phyloP scores from a whole-genome alignment of 2,797 vertebrate genomes.

The Manis crassicaudata region DNA sequence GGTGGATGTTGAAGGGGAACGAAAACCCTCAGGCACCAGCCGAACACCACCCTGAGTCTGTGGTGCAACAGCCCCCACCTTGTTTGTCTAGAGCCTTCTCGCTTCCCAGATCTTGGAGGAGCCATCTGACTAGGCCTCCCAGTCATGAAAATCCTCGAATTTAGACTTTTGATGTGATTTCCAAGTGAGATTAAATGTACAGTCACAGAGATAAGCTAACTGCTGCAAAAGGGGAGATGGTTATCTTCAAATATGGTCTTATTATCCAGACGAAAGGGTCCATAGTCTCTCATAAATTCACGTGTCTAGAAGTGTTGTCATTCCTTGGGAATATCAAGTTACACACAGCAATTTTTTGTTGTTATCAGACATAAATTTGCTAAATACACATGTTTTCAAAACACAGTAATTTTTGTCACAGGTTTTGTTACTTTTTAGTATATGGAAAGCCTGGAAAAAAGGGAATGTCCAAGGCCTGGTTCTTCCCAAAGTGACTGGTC shows the following conservation, averaged over 20 bases:
- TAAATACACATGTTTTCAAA: background rate
- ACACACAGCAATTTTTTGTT: background rate
- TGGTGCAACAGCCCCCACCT: background rate
- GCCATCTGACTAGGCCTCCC: background rate
- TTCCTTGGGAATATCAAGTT: background rate
- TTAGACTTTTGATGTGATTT: slow-evolving; percentile 16
- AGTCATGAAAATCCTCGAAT: background rate
- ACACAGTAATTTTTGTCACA: background rate
- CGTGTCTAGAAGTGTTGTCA: background rate
- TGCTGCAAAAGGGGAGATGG: background rate
- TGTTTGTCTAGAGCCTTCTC: background rate
- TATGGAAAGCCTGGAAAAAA: background rate
- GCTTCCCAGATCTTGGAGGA: background rate
- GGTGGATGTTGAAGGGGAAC: background rate
- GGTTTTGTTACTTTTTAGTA: background rate
- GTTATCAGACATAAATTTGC: background rate
- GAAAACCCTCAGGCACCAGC: background rate
- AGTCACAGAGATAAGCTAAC: background rate
- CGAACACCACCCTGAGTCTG: background rate
- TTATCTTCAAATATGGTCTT: slow-evolving; percentile 1
- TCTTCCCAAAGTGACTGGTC: background rate
- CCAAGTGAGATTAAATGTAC: background rate
- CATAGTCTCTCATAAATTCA: background rate
- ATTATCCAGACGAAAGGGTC: background rate
- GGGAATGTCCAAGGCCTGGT: background rate